Conservation (phyloP, 2,797 vertebrate species). For the Cichlasoma orientale region DNA sequence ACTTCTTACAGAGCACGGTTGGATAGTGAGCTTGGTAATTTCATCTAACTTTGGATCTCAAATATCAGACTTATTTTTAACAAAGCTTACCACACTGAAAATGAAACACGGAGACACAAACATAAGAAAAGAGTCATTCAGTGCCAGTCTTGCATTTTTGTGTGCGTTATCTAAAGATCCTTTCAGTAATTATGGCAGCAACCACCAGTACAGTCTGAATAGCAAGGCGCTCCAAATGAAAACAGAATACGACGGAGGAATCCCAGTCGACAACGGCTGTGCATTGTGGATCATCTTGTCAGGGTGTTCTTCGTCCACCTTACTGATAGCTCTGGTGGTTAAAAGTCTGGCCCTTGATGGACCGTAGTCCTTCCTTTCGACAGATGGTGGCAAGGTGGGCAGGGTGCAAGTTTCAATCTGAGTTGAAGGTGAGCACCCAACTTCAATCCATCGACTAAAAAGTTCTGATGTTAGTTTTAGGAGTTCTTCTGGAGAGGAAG, state of each 20-base stretch:
- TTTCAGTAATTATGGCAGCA: constrained; percentile 57
- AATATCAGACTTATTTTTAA: constrained; percentile 65
- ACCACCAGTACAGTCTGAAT: constrained; percentile 69
- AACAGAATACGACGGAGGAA: constrained; percentile 10
- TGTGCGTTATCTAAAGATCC: constrained; percentile 61
- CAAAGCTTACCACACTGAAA: constrained; percentile 64
- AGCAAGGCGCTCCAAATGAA: constrained; percentile 64
- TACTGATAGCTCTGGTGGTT: constrained; percentile 56
- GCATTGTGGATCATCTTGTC: constrained; percentile 24
- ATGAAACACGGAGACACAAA: constrained; percentile 36
- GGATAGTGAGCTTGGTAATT: constrained; percentile 34
- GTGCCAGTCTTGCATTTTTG: constrained; percentile 74
- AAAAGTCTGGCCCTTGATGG: constrained; percentile 64
- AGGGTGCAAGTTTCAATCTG: constrained; percentile 63
- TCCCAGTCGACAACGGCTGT: constrained; percentile 15
- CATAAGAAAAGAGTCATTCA: constrained; percentile 63
- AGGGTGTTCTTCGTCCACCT: constrained; percentile 17
- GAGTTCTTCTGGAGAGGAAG: constrained; percentile 79
- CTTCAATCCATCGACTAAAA: constrained; percentile 69
- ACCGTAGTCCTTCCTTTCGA: constrained; percentile 49
- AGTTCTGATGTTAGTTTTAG: constrained; percentile 75
- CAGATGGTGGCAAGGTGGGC: constrained; percentile 59
- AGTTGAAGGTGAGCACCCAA: constrained; percentile 56
- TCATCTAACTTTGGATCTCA: constrained; percentile 56
- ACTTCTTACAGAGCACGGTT: constrained; percentile 44